Evolutionary conservation across 2,888 invertebrate species (phyloP), one percentile per base, ranked within the genome.

Genomic region (Ctena decussata): DNA sequence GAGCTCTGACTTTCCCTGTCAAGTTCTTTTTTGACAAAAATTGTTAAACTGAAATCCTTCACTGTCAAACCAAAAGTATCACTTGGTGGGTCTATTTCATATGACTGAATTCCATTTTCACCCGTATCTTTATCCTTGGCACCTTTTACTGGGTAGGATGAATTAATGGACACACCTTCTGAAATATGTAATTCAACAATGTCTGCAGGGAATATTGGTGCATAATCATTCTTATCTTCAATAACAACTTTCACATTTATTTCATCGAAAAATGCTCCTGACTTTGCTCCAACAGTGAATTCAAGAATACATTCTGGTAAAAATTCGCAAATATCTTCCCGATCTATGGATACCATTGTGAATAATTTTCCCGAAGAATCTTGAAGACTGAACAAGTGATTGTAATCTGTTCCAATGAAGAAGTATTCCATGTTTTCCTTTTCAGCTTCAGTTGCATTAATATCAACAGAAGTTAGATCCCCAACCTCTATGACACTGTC

Each of bases 181-280:
- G 85, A 75, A 35, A 90, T 80, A 1, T 49, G 49, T 1, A 86
- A 44, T 18, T 69, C 78, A 69, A 79, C 30, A n/a, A 39, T 60
- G 32, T 83, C 71, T n/a, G 57, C 32, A 3, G 87, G 79, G 80
- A 93, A 93, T 57, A 71, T 57, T 18, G 93, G 93, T 12, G 87
- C 37, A 77, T 93, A 91, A 74, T 93, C 93, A 82, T 93, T 93
- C 12, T 88, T 85, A 82, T 93, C 93, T 57, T 86, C 80, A 12
- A 93, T 76, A 53, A 85, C 74, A 2, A 93, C 86, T 15, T 80
- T 86, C 6, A 91, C 90, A 46, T 84, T 86, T 57, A 93, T 87
- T 46, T 88, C 84, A 65, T 84, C 60, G 78, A 84, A 90, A 37
- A 84, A 87, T 21, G 44, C 27, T 27, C 57, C 81, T 12, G 69